Evolutionary conservation across 2,888 invertebrate genomes (phyloP).

Genomic region (Pyralis farinalis): DNA sequence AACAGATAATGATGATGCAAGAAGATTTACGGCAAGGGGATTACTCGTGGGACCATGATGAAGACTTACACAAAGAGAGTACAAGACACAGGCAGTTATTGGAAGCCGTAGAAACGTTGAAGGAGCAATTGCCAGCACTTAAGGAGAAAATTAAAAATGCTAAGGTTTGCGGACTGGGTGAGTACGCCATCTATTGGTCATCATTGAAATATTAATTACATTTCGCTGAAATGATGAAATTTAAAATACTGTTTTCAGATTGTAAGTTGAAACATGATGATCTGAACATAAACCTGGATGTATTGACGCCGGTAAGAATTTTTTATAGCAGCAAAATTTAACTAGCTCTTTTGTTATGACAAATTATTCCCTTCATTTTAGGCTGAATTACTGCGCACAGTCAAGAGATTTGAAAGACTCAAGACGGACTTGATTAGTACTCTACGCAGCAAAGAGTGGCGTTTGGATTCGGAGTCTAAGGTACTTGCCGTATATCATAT

Average conservation of each 20-base stretch:
- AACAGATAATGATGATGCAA: slow-evolving; percentile 63
- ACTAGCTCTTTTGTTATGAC: no score
- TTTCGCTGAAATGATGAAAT: no score
- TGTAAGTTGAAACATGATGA: slow-evolving; percentile 76
- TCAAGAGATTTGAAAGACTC: slow-evolving; percentile 71
- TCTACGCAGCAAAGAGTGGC: slow-evolving; percentile 74
- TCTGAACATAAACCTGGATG: slow-evolving; percentile 72
- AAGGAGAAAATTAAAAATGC: slow-evolving; percentile 71
- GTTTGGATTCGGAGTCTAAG: slow-evolving; percentile 75
- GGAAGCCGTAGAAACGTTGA: slow-evolving; percentile 58
- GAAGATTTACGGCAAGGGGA: slow-evolving; percentile 65
- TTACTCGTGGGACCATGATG: slow-evolving; percentile 65
- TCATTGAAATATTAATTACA: no score
- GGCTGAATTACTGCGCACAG: slow-evolving; percentile 70
- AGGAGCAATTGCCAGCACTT: slow-evolving; percentile 56
- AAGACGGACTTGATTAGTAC: slow-evolving; percentile 75
- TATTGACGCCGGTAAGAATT: slow-evolving; percentile 64
- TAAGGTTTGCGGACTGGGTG: slow-evolving; percentile 70
- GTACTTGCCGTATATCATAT: no score
- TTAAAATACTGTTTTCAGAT: slow-evolving; percentile 56
- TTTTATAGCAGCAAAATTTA: no score
- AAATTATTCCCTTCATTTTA: slow-evolving; percentile 24
- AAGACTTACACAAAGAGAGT: slow-evolving; percentile 58
- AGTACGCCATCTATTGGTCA: slow-evolving; percentile 7
- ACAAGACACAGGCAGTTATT: slow-evolving; percentile 57